Evolutionary conservation across 2,113 vertebrate genomes (phyloP).

Genomic region (Calypte anna): DNA sequence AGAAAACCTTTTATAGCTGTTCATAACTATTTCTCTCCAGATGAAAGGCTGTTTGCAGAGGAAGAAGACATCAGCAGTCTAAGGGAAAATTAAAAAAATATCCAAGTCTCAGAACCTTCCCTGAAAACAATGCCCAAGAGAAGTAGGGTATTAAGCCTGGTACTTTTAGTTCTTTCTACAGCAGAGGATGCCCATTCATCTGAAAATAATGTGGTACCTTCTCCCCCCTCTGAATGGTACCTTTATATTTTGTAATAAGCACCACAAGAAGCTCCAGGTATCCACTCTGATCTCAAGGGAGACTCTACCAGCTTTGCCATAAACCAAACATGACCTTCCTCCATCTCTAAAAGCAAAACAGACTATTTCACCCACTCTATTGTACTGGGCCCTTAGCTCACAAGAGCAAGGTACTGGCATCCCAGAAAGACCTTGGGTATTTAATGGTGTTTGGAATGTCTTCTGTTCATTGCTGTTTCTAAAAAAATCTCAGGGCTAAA

Average conservation of each 20-base stretch:
- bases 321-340: background rate
- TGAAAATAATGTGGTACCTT: background rate
- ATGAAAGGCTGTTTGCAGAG: background rate
- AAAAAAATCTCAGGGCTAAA: background rate
- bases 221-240: background rate
- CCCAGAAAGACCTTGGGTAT: background rate
- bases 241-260: background rate
- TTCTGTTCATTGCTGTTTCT: background rate
- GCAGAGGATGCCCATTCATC: background rate
- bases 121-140: background rate
- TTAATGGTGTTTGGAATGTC: background rate
- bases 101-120: background rate
- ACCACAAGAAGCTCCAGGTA: background rate
- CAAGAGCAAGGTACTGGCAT: background rate
- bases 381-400: background rate
- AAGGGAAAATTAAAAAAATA: background rate
- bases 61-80: background rate
- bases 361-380: background rate
- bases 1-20: background rate
- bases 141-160: background rate
- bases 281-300: background rate
- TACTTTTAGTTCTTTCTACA: background rate
- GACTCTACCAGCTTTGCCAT: background rate
- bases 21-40: background rate
- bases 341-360: background rate